Evolutionary conservation across 2,113 vertebrate species (phyloP), one percentile per base, ranked within the genome.

Genomic region (Centropristis striata): DNA sequence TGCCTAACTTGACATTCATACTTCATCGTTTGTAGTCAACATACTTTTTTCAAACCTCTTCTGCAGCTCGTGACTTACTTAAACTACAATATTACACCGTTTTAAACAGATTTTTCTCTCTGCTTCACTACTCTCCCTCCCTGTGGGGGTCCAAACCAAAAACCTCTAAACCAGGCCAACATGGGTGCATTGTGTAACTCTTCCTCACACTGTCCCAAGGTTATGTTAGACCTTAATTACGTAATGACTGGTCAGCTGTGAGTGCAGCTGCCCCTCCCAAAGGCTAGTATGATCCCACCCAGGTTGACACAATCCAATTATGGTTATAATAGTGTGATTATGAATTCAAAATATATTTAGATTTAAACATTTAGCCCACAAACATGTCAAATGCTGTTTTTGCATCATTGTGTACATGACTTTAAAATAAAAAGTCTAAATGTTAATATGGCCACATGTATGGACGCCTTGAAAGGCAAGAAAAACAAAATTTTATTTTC

Each of bases 151-250:
- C 42, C 41, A 21, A 27, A 60, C 61, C 25, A 63, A 57, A 83
- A 77, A 16, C 18, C 27, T 68, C 14, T 25, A 67, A 82, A 80
- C 37, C 64, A 64, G 71, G 71, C 39, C 65, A 73, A 20, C 61
- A 64, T 25, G 65, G 55, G 8, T 32, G 42, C 5, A 10, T 88
- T 86, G 23, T 50, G 11, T 88, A 86, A 86, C 75, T 25, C 44
- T 20, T 11, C 63, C 46, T 50, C 44, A 28, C 60, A 55, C 78
- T 51, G 58, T 75, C 55, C 72, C 58, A 71, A 85, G 76, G 82
- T 88, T 76, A 83, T 41, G 51, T 75, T 65, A 64, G 51, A 71
- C 59, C 64, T 53, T 1, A 3, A 59, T 88, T 88, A 72, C 59
- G 59, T 87, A 80, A 81, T 27, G 18, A 66, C 20, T n/a, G 57